These are phyloP conservation scores for Zaprionus ghesquierei DNA, from an alignment of 1,140 invertebrate species.

Conservation along the genomic window DNA sequence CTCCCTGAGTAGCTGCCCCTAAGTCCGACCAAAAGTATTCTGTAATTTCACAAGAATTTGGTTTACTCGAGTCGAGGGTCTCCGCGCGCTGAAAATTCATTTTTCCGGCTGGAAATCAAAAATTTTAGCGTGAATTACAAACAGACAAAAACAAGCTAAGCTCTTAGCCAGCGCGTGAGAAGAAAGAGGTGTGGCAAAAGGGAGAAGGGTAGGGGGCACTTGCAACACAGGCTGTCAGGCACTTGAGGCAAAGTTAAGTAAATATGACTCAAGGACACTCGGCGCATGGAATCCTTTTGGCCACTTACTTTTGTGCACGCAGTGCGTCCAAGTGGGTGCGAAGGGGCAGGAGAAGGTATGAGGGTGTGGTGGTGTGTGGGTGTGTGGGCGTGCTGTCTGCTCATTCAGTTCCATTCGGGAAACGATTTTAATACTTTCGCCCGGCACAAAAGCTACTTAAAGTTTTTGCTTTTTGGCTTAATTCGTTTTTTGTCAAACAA, in stretches of 20 bases:
- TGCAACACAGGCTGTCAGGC: slow-evolving; percentile 25
- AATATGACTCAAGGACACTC: slow-evolving; percentile 79
- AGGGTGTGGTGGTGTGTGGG: neutral
- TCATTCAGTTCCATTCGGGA: slow-evolving; percentile 48
- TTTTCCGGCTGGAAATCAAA: slow-evolving; percentile 49
- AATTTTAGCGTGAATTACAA: slow-evolving; percentile 51
- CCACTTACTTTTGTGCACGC: slow-evolving; percentile 63
- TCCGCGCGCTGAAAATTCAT: slow-evolving; percentile 62
- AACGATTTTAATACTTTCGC: slow-evolving; percentile 76
- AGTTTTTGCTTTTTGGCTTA: slow-evolving; percentile 64
- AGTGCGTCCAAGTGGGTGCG: neutral
- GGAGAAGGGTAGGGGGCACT: neutral
- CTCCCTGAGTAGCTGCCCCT: neutral
- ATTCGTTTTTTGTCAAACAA: slow-evolving; percentile 74
- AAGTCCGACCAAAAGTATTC: slow-evolving; percentile 28
- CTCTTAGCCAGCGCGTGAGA: neutral
- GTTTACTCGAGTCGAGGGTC: slow-evolving; percentile 22
- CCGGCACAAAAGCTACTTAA: slow-evolving; percentile 76
- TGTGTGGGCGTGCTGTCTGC: neutral
- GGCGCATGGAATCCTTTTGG: slow-evolving; percentile 67
- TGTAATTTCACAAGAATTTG: slow-evolving; percentile 35
- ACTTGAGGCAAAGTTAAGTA: slow-evolving; percentile 70
- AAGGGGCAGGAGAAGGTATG: neutral
- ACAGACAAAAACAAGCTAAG: slow-evolving; percentile 23
- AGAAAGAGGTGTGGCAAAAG: neutral